Evolutionary conservation across 2,888 invertebrate species (phyloP).

Genomic region (Dasypogon diadema): DNA sequence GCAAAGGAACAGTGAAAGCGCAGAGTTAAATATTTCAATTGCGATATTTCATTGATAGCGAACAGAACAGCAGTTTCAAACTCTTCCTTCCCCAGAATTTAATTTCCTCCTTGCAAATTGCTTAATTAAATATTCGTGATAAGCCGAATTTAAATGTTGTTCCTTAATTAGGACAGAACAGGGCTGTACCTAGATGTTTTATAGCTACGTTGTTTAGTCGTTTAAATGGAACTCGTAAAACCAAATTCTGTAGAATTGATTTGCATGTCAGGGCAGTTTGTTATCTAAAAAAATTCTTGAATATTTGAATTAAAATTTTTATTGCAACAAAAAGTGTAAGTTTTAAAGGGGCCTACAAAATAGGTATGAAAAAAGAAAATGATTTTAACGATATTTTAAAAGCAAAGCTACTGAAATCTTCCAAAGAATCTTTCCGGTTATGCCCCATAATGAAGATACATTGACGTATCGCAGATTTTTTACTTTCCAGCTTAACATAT

Average conservation of each 20-base stretch:
- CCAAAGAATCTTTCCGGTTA: too few relatives aligned
- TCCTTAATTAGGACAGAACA: conserved; percentile 44
- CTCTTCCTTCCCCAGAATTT: conserved; percentile 43
- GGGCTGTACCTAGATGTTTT: conserved; percentile 32
- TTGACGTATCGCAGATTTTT: too few relatives aligned
- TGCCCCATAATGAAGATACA: too few relatives aligned
- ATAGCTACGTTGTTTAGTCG: conserved; percentile 42
- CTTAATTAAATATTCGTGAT: conserved; percentile 55
- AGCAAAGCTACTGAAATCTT: too few relatives aligned
- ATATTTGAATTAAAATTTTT: too few relatives aligned
- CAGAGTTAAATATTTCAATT: conserved; percentile 43
- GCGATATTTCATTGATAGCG: conserved; percentile 50
- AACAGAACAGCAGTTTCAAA: conserved; percentile 26
- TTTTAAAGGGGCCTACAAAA: too few relatives aligned
- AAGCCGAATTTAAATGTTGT: conserved; percentile 53
- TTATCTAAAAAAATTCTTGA: too few relatives aligned
- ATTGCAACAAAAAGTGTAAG: too few relatives aligned
- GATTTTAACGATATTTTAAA: too few relatives aligned
- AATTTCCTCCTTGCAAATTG: conserved; percentile 55
- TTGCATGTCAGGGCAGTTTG: background rate
- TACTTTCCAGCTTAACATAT: too few relatives aligned
- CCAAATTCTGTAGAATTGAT: conserved; percentile 36
- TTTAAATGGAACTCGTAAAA: conserved; percentile 26
- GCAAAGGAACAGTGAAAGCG: conserved; percentile 27
- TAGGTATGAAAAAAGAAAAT: too few relatives aligned